These are phyloP conservation scores for Anoplius nigerrimus DNA, from an alignment of 2,888 invertebrate species.

Conservation along the genomic window DNA sequence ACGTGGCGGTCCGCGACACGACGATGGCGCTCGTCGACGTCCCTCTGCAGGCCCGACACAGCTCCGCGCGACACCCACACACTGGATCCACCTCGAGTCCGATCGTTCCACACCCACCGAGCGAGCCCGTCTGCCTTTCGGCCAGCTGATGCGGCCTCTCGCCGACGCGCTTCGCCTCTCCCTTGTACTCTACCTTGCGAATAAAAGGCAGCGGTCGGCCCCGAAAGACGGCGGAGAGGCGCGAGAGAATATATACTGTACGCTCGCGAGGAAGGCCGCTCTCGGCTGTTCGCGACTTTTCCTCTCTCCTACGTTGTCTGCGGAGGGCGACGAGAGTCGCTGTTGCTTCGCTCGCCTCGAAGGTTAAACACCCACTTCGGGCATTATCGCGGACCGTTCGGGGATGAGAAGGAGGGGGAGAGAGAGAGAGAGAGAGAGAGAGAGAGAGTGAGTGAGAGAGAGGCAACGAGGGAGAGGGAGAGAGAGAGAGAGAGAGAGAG, in stretches of 20 bases:
- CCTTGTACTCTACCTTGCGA: background rate
- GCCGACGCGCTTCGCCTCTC: background rate
- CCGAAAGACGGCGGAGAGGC: no score
- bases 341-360: conserved; percentile 1
- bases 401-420: background rate
- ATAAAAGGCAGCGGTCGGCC: no score
- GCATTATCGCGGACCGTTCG: conserved; percentile 26
- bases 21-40: conserved; percentile 55
- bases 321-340: background rate
- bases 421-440: background rate
- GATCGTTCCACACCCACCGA: conserved; percentile 55
- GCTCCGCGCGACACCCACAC: conserved; percentile 54
- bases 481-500: background rate
- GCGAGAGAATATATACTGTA: no score
- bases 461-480: background rate
- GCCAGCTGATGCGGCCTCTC: background rate
- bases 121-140: conserved; percentile 15
- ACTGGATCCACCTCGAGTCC: conserved; percentile 49
- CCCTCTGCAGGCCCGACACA: conserved; percentile 45
- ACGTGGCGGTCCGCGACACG: conserved; percentile 51
- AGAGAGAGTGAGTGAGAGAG: background rate
- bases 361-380: conserved; percentile 33
- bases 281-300: no score
- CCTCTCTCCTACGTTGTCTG: no score
- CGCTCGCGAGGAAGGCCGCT: no score